Evolutionary conservation across 2,888 invertebrate species (phyloP).

Genomic region (Ormyrus nitidulus): DNA sequence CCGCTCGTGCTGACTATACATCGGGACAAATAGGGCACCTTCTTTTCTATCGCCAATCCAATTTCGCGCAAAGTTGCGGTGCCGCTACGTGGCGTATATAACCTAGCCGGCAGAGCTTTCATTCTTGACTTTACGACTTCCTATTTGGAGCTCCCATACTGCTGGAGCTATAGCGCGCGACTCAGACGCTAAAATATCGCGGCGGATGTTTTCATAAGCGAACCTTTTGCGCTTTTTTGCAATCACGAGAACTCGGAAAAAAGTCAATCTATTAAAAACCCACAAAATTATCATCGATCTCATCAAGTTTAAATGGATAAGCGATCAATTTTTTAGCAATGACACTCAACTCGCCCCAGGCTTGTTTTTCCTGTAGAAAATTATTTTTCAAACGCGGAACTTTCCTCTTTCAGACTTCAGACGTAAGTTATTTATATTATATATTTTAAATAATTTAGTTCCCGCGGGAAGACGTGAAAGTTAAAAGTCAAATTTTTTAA

Average conservation of each 20-base stretch:
- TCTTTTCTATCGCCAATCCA: slow-evolving; percentile 51
- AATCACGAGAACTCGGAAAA: background rate
- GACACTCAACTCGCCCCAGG: too few relatives aligned
- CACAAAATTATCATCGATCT: too few relatives aligned
- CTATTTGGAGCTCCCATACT: slow-evolving; percentile 26
- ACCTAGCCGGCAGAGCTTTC: slow-evolving; percentile 24
- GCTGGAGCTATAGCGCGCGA: background rate
- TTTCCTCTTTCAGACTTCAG: too few relatives aligned
- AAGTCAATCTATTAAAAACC: too few relatives aligned
- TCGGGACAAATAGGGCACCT: slow-evolving; percentile 47
- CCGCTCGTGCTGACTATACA: slow-evolving; percentile 32
- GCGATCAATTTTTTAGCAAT: too few relatives aligned
- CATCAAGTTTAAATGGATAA: too few relatives aligned
- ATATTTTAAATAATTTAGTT: too few relatives aligned
- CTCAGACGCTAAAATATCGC: slow-evolving; percentile 17
- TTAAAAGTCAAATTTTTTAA: too few relatives aligned
- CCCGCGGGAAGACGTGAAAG: too few relatives aligned
- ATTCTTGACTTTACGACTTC: slow-evolving; percentile 34
- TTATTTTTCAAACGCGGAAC: too few relatives aligned
- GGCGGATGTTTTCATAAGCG: slow-evolving; percentile 32
- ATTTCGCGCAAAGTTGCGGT: slow-evolving; percentile 45
- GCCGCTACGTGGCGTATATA: slow-evolving; percentile 8
- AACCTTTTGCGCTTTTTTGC: background rate
- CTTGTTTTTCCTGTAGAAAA: too few relatives aligned
- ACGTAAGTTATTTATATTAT: too few relatives aligned